Evolutionary conservation across 2,797 vertebrate genomes (phyloP).

Genomic region (Rhynchonycteris naso): DNA sequence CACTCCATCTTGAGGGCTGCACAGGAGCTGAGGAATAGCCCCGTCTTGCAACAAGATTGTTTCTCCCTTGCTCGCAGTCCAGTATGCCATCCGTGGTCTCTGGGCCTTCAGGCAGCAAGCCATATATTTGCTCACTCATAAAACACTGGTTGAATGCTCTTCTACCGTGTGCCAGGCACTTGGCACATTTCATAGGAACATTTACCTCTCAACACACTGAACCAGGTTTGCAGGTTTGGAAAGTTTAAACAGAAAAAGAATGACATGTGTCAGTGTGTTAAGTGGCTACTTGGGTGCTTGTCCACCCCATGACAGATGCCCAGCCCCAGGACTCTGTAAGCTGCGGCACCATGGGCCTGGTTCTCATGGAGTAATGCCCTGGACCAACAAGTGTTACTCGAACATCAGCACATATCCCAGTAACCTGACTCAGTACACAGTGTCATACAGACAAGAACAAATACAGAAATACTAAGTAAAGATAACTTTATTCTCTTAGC

Average conservation of each 20-base stretch:
- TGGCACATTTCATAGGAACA: not conserved
- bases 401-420: accelerated
- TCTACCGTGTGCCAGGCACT: not conserved
- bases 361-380: not conserved
- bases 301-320: not conserved
- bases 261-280: not conserved
- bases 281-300: not conserved
- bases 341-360: too few relatives aligned
- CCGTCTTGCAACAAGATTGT: not conserved
- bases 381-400: not conserved
- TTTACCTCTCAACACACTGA: not conserved
- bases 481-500: not conserved
- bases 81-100: not conserved
- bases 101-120: not conserved
- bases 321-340: not conserved
- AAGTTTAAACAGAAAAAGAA: not conserved
- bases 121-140: not conserved
- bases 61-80: not conserved
- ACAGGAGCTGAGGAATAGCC: not conserved
- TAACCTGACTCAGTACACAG: not conserved
- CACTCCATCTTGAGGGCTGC: not conserved
- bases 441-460: not conserved
- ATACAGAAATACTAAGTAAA: not conserved
- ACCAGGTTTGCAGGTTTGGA: too few relatives aligned
- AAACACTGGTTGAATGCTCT: not conserved